These are phyloP conservation scores for Melospiza melodia DNA, from an alignment of 2,113 vertebrate genomes.

Conservation along the genomic window DNA sequence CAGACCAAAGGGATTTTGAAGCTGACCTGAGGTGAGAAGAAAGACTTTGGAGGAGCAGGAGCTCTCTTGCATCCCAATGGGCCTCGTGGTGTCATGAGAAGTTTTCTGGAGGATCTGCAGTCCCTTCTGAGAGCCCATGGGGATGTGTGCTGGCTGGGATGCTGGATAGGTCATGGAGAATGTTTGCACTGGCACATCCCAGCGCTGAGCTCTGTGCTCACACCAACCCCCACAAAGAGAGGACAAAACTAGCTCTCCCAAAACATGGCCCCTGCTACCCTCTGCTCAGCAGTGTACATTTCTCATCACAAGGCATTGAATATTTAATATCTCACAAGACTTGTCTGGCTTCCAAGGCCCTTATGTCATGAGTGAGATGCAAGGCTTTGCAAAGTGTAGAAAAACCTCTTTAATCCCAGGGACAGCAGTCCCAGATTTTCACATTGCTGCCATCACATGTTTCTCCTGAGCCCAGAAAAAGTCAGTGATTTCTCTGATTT, in stretches of 20 bases:
- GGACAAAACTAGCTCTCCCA: not conserved
- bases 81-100: not conserved
- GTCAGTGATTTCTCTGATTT: not conserved
- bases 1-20: not conserved
- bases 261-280: not conserved
- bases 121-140: not conserved
- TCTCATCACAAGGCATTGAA: not conserved
- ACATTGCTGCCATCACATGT: not conserved
- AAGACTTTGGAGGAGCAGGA: not conserved
- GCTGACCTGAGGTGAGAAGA: not conserved
- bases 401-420: not conserved
- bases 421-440: not conserved
- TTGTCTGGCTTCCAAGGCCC: not conserved
- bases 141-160: not conserved
- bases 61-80: not conserved
- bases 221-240: not conserved
- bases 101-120: not conserved
- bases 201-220: not conserved
- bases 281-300: not conserved
- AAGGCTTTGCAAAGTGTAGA: not conserved
- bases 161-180: not conserved
- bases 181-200: not conserved
- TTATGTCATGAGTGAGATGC: not conserved
- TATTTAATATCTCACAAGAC: not conserved
- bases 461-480: not conserved